Percentiles rank a stretch among this genome's conserved stretches.
Conservation (phyloP, 2,113 vertebrate species). For the Colius striatus region DNA sequence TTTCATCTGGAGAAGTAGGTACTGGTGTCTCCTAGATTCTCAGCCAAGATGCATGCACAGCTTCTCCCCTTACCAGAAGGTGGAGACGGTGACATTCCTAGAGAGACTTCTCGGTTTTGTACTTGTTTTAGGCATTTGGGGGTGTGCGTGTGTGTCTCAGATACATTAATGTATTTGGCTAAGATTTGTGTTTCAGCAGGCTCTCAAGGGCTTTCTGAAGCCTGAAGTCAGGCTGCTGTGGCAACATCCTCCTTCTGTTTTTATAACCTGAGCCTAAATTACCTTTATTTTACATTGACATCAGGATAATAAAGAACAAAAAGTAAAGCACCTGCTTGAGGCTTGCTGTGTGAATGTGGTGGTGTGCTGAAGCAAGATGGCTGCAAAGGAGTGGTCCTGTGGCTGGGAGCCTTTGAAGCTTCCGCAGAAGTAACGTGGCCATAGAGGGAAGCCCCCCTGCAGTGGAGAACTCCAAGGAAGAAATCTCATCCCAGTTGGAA, state of each 20-base stretch:
- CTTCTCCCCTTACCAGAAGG: background rate
- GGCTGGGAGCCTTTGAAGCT: background rate
- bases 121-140: background rate
- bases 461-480: fast-evolving
- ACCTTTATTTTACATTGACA: background rate
- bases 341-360: background rate
- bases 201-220: background rate
- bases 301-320: background rate
- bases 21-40: background rate
- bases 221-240: background rate
- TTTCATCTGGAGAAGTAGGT: background rate
- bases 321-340: background rate
- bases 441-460: fast-evolving
- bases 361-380: background rate
- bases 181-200: background rate
- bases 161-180: background rate
- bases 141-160: background rate
- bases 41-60: fast-evolving
- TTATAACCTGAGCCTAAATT: constrained; percentile 7
- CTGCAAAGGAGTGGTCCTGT: fast-evolving
- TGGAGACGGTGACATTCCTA: background rate
- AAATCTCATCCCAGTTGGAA: background rate
- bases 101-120: background rate
- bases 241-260: constrained; percentile 9
- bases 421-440: background rate